Evolutionary conservation across 2,888 invertebrate species (phyloP), one percentile per base, ranked within the genome.

Genomic region (Muscina levida): DNA sequence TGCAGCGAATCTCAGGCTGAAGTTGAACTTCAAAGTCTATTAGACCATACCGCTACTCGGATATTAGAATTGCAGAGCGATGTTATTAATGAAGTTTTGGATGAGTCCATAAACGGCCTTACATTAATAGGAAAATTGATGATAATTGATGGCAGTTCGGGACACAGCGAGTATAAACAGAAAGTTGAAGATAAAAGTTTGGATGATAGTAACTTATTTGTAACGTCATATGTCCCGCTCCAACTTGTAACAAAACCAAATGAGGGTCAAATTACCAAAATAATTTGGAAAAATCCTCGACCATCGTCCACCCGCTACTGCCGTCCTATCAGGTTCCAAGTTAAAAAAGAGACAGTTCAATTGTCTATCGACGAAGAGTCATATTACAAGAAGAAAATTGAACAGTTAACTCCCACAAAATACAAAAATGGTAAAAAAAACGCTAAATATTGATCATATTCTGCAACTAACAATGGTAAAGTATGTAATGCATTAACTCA

Each of bases 401-500:
- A n/a, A n/a, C n/a, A n/a, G n/a, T n/a, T n/a, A n/a, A n/a, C n/a
- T n/a, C 39, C 53, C 71, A 39, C 13, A 72, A 51, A 77, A 72
- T 66, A 51, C 44, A 70, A 68, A 67, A 72, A 72, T n/a, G 26
- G 17, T 59, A n/a, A 13, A 59, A 5, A 68, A 15, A 39, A 71
- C 42, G 78, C 51, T 72, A 22, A 15, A 31, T 15, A 22, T 82
- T 15, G 66, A 74, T 46, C 76, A 82, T 71, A 39, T 59, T 11
- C 66, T 82, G 22, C 73, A 72, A 70, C 59, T 83, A 10, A 72
- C 77, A 5, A 81, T 83, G 80, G 78, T 81, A 77, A 81, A 70
- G 70, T 83, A 48, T 81, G 81, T 59, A 82, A 78, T 78, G 80
- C 75, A 51, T 57, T 80, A 66, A 82, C 37, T 70, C 70, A 79